These are phyloP conservation scores for Rhopalosiphum nymphaeae DNA, from an alignment of 2,888 invertebrate genomes.

Conservation along the genomic window DNA sequence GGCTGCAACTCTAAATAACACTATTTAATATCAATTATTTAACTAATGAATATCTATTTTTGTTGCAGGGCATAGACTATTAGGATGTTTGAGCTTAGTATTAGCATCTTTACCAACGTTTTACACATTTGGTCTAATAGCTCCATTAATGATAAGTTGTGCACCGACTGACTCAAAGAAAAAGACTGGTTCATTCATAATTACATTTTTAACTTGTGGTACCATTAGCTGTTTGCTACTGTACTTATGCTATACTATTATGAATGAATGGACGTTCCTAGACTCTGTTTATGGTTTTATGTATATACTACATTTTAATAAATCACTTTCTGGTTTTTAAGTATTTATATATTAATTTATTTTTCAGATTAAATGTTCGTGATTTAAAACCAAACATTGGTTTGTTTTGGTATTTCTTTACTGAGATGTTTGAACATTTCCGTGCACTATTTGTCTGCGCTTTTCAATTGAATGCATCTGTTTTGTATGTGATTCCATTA, in stretches of 20 bases:
- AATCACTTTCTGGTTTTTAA: not conserved
- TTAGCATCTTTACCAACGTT: constrained; percentile 85
- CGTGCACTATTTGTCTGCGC: constrained; percentile 93
- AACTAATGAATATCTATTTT: constrained; percentile 17
- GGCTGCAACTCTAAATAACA: not conserved
- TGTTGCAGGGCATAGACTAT: constrained; percentile 58
- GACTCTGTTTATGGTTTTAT: constrained; percentile 85
- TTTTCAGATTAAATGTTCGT: constrained; percentile 84
- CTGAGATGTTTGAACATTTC: constrained; percentile 99
- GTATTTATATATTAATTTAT: not conserved
- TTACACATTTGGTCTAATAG: constrained; percentile 85
- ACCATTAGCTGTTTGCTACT: constrained; percentile 71
- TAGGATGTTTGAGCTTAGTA: constrained; percentile 78
- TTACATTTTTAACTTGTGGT: constrained; percentile 50
- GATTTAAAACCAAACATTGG: constrained; percentile 98
- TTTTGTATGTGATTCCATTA: constrained; percentile 91
- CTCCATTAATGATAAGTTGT: constrained; percentile 83
- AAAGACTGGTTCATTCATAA: constrained; percentile 55
- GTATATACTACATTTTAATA: constrained; percentile 73
- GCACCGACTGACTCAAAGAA: constrained; percentile 66
- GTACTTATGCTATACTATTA: constrained; percentile 76
- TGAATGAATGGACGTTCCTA: constrained; percentile 77
- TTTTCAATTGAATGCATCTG: constrained; percentile 95
- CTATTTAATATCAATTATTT: not conserved
- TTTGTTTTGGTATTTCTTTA: constrained; percentile 99